A percentile compares a stretch with the other conserved stretches of the same genome.
phyloP scores from a whole-genome alignment of 2,797 vertebrate species.

The Cynopterus sphinx region DNA sequence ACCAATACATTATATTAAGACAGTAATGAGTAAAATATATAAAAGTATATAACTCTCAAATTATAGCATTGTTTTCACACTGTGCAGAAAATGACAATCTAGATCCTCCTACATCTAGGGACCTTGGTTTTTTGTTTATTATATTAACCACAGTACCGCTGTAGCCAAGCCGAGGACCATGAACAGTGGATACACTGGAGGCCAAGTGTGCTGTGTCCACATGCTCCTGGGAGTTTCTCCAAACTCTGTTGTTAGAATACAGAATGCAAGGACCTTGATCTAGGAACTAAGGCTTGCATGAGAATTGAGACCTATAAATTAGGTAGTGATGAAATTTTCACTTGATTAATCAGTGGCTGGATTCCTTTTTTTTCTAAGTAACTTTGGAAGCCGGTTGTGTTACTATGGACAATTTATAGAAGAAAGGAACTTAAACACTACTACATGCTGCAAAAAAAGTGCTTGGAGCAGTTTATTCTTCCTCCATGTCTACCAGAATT shows the following conservation, averaged over 20 bases:
- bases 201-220: not conserved
- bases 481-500: not conserved
- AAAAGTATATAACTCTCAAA: not conserved
- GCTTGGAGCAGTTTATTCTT: not conserved
- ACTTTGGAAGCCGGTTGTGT: not conserved
- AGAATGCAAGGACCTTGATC: not conserved
- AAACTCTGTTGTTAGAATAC: not conserved
- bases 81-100: not conserved
- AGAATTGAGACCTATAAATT: not conserved
- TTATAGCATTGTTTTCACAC: not conserved
- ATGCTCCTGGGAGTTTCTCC: not conserved
- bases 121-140: not conserved
- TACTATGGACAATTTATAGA: not conserved
- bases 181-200: no score
- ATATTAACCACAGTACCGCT: not conserved
- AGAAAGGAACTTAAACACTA: not conserved
- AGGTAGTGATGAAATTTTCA: no score
- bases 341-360: not conserved
- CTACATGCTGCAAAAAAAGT: not conserved
- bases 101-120: no score
- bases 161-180: rapidly evolving
- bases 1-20: not conserved
- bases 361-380: not conserved
- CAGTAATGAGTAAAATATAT: not conserved
- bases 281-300: not conserved